Evolutionary conservation across 2,888 invertebrate species (phyloP).

Genomic region (Yponomeuta plumbellus): DNA sequence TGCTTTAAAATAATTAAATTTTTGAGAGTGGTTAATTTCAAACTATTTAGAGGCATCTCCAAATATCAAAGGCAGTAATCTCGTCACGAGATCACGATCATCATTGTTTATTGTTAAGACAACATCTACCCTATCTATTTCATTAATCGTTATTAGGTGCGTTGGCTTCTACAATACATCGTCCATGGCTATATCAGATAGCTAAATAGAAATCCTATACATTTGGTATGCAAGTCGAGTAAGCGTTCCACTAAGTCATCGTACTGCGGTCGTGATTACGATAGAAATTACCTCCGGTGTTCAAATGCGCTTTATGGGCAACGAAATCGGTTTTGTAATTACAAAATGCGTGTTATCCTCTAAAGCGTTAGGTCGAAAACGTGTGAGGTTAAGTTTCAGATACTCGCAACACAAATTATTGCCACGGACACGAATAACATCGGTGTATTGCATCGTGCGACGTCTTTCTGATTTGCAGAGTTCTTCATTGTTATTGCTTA

Average conservation of each 20-base stretch:
- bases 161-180: constrained; percentile 18
- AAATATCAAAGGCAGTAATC: not conserved
- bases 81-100: constrained; percentile 5
- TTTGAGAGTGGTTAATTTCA: not conserved
- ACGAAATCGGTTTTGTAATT: not conserved
- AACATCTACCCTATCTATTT: constrained; percentile 7
- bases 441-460: not conserved
- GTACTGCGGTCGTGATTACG: constrained; percentile 13
- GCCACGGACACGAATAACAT: not conserved
- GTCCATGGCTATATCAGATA: constrained; percentile 16
- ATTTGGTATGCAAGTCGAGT: constrained; percentile 9
- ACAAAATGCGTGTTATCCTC: not conserved
- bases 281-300: constrained; percentile 6
- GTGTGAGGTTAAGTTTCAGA: not conserved
- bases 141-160: constrained; percentile 17
- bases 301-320: constrained; percentile 7
- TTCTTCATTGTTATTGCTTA: constrained; percentile 2
- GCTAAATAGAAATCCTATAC: constrained; percentile 20
- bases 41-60: constrained; percentile 3
- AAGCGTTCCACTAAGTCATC: constrained; percentile 13
- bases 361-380: not conserved
- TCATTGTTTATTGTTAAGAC: constrained; percentile 3
- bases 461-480: not conserved
- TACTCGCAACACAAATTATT: not conserved
- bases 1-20: not conserved